Evolutionary conservation across 2,888 invertebrate genomes (phyloP).

Genomic region (Pseudococcus jackbeardsleyi): DNA sequence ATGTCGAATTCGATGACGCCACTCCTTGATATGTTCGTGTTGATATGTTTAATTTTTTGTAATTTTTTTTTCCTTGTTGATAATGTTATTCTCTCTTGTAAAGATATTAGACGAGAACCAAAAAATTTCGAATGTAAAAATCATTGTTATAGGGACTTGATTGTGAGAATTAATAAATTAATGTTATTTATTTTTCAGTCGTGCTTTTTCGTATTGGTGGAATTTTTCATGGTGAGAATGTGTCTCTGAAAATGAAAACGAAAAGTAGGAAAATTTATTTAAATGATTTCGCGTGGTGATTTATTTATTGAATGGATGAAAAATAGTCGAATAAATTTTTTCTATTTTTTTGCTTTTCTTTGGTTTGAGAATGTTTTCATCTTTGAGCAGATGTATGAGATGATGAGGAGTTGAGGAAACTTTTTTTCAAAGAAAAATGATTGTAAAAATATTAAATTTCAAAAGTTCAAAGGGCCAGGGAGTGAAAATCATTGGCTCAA

Average conservation of each 20-base stretch:
- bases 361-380: no score
- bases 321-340: not conserved
- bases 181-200: constrained; percentile 23
- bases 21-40: not conserved
- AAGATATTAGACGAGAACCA: not conserved
- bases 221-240: not conserved
- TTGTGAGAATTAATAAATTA: constrained; percentile 41
- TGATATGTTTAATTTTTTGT: not conserved
- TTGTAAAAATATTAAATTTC: no score
- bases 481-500: no score
- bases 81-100: constrained; percentile 21
- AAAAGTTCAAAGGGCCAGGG: no score
- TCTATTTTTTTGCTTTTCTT: not conserved
- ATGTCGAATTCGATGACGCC: not conserved
- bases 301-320: not conserved
- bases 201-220: not conserved
- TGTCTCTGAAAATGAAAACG: not conserved
- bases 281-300: no score
- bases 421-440: no score
- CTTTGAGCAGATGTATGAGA: no score
- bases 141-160: constrained; percentile 32
- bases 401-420: no score
- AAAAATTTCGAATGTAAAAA: constrained; percentile 9
- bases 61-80: constrained; percentile 15
- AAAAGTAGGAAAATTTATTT: no score